Conservation (phyloP, 2,113 vertebrate genomes). For the Phrynocephalus versicolor region DNA sequence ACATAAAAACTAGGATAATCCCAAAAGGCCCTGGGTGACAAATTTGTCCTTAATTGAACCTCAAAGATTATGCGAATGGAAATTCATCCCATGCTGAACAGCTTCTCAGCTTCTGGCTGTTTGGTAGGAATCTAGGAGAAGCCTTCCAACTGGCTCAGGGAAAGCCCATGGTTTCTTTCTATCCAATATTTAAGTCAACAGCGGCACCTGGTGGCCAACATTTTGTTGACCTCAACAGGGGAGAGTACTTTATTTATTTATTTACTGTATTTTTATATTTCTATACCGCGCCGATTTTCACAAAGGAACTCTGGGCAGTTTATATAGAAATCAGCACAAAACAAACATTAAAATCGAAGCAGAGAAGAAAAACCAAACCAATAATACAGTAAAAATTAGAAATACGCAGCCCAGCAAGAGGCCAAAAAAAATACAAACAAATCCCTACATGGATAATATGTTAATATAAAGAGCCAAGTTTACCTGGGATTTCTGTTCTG, state of each 20-base stretch:
- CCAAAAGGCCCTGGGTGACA: slow-evolving; percentile 19
- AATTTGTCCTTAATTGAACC: slow-evolving; percentile 60
- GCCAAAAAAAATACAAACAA: too few relatives aligned
- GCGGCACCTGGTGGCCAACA: slow-evolving; percentile 77
- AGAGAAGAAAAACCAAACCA: too few relatives aligned
- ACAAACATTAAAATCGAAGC: too few relatives aligned
- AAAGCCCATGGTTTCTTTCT: not conserved
- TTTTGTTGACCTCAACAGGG: not conserved
- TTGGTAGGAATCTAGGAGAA: slow-evolving; percentile 56
- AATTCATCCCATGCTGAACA: slow-evolving; percentile 60
- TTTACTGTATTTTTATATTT: too few relatives aligned
- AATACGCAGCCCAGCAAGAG: too few relatives aligned
- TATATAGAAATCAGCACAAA: too few relatives aligned
- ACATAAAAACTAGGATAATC: not conserved
- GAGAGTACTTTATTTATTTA: not conserved
- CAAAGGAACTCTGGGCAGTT: too few relatives aligned
- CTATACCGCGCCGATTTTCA: too few relatives aligned
- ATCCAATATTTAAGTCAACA: slow-evolving; percentile 74
- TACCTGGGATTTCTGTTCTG: too few relatives aligned
- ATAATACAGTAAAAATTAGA: too few relatives aligned
- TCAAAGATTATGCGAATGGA: slow-evolving; percentile 46
- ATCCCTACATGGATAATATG: too few relatives aligned
- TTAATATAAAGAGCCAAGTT: too few relatives aligned
- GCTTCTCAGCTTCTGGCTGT: slow-evolving; percentile 23
- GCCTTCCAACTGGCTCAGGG: slow-evolving; percentile 35